These are phyloP conservation scores for Sipha maydis DNA, from an alignment of 2,888 invertebrate genomes.

Conservation along the genomic window DNA sequence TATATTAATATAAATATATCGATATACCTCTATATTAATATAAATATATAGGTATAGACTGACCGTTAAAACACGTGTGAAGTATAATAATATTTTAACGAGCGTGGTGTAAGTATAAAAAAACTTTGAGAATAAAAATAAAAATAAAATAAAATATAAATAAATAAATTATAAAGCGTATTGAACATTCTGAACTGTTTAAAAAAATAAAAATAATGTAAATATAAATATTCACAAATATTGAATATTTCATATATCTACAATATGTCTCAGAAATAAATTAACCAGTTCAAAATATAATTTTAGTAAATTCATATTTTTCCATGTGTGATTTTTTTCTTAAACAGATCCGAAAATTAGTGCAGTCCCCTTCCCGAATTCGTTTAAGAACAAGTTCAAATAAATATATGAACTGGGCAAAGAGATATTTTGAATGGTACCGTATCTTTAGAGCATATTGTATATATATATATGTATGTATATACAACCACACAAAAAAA, in stretches of 20 bases:
- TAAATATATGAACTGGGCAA: neutral
- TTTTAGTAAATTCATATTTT: neutral
- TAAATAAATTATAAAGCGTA: constrained; percentile 51
- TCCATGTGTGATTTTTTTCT: neutral
- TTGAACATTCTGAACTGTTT: constrained; percentile 59
- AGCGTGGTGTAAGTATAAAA: constrained; percentile 49
- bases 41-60: constrained; percentile 25
- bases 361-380: neutral
- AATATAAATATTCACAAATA: constrained; percentile 65
- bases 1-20: constrained; percentile 19
- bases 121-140: constrained; percentile 60
- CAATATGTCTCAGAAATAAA: constrained; percentile 43
- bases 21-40: constrained; percentile 45
- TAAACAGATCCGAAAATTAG: constrained; percentile 7
- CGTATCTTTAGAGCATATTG: neutral
- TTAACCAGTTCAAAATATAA: neutral
- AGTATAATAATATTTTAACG: constrained; percentile 58
- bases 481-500: constrained; percentile 41
- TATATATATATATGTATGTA: constrained; percentile 21
- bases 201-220: constrained; percentile 66
- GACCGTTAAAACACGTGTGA: constrained; percentile 60
- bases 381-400: neutral
- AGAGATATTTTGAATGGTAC: constrained; percentile 3
- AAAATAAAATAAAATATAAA: constrained; percentile 63
- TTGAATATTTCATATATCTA: constrained; percentile 51